Percentiles rank a stretch among this genome's conserved stretches.
These are phyloP conservation scores for Philhelius pedissequus DNA, from an alignment of 2,888 invertebrate species.

Conservation along the genomic window DNA sequence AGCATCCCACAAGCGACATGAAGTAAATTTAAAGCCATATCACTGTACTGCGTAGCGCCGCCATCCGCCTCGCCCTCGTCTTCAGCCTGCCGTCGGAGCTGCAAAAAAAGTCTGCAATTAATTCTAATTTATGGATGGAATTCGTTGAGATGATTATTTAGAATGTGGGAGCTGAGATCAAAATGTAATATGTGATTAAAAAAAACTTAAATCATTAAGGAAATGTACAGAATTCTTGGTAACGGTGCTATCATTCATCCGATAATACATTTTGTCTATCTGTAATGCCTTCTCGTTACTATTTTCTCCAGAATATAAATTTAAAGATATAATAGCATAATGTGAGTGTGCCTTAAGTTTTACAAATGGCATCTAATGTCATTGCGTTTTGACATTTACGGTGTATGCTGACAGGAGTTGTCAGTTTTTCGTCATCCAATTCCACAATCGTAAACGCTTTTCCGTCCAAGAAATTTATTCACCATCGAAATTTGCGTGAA, in stretches of 20 bases:
- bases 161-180: conserved; percentile 32
- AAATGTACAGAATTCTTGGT: not conserved
- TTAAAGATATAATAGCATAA: no score
- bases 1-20: not conserved
- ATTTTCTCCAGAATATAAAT: no score
- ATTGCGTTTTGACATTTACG: no score
- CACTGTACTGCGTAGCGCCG: not conserved
- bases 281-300: no score
- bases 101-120: conserved; percentile 39
- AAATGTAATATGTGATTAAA: not conserved
- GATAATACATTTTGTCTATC: no score
- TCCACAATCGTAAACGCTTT: no score
- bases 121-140: conserved; percentile 50
- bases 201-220: not conserved
- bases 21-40: not conserved
- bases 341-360: no score
- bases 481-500: no score
- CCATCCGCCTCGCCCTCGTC: not conserved
- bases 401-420: no score
- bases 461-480: no score
- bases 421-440: no score
- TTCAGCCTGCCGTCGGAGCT: not conserved
- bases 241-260: not conserved
- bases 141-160: conserved; percentile 5
- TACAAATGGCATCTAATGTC: no score